phyloP scores from a whole-genome alignment of 2,888 invertebrate genomes.

The Pogonocherus hispidulus region DNA sequence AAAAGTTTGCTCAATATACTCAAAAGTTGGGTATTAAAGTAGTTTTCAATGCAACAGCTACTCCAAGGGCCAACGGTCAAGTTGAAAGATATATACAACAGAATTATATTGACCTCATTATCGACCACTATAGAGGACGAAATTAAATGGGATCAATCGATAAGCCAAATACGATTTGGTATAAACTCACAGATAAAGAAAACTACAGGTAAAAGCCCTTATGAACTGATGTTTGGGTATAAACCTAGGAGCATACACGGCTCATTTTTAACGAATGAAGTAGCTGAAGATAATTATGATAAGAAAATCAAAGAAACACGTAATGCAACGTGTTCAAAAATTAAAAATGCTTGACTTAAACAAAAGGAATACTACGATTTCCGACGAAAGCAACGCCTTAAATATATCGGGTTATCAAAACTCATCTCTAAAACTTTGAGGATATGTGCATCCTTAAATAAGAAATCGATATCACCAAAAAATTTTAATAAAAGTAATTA shows the following conservation, averaged over 20 bases:
- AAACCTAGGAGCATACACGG: not conserved
- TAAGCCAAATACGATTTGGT: conserved; percentile 30
- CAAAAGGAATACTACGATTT: too few relatives aligned
- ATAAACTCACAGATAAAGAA: conserved; percentile 34
- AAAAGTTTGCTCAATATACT: too few relatives aligned
- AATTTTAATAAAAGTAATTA: too few relatives aligned
- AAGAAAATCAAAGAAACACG: not conserved
- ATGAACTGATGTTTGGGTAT: conserved; percentile 39
- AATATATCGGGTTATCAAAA: too few relatives aligned
- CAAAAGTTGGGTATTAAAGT: conserved; percentile 17
- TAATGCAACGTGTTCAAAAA: too few relatives aligned
- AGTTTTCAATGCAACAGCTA: conserved; percentile 37
- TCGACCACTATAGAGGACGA: conserved; percentile 33
- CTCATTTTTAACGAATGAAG: not conserved
- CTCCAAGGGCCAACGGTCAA: conserved; percentile 45
- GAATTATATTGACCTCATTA: conserved; percentile 10
- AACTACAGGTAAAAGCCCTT: conserved; percentile 40
- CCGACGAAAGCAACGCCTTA: too few relatives aligned
- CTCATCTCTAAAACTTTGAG: too few relatives aligned
- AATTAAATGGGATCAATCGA: conserved; percentile 35
- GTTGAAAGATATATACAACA: conserved; percentile 37
- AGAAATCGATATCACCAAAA: too few relatives aligned
- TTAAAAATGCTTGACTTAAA: too few relatives aligned
- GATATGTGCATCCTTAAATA: too few relatives aligned
- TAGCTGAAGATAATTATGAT: not conserved